A percentile compares a stretch with the other conserved stretches of the same genome.
Conservation (phyloP, 2,113 vertebrate species). For the Pongo abelii region DNA sequence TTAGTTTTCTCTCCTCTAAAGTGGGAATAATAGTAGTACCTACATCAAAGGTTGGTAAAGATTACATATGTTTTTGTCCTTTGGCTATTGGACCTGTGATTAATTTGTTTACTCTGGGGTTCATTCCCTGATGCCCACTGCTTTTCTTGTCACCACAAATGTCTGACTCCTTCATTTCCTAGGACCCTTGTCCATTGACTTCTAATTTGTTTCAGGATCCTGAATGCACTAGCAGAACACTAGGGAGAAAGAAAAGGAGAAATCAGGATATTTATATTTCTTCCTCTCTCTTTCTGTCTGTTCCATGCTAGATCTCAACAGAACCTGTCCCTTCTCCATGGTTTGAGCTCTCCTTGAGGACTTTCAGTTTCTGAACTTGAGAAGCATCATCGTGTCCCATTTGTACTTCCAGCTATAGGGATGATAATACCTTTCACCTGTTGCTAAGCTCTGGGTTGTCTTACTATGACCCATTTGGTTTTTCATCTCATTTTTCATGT, state of each 20-base stretch:
- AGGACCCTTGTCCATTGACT: neutral
- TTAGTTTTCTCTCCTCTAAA: neutral
- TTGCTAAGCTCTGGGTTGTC: neutral
- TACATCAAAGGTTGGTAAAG: neutral
- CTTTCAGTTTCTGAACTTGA: neutral
- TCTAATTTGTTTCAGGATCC: neutral
- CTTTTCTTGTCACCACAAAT: neutral
- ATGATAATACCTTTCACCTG: neutral
- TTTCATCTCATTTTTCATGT: neutral
- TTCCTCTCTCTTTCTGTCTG: neutral
- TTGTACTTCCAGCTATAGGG: too few species aligned
- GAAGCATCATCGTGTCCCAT: neutral
- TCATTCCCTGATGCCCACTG: neutral
- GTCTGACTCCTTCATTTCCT: neutral
- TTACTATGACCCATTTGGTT: neutral
- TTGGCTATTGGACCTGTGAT: neutral
- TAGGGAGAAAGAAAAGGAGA: neutral
- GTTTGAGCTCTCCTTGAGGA: neutral
- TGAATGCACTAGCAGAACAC: neutral
- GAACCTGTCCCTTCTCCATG: neutral
- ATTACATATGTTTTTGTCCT: neutral
- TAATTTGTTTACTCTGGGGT: neutral
- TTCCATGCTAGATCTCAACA: neutral
- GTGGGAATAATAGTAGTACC: neutral
- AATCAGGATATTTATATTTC: neutral